Evolutionary conservation across 2,888 invertebrate species (phyloP).

Genomic region (Erynnis tages): DNA sequence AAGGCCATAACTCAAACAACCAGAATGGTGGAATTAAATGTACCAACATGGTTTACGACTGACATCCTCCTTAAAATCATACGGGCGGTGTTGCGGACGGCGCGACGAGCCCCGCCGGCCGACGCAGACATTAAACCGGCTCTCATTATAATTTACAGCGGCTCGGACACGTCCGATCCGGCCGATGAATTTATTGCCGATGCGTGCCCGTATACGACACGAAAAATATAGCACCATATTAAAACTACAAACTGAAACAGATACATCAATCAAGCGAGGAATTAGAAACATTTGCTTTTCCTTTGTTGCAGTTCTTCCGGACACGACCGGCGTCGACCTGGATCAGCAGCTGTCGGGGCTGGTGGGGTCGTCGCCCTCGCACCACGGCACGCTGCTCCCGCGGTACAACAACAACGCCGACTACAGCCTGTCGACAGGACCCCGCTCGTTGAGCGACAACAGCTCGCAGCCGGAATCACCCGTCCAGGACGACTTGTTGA

Average conservation of each 20-base stretch:
- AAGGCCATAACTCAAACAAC: conserved; percentile 60
- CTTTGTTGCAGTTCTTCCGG: conserved; percentile 85
- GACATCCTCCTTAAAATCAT: conserved; percentile 67
- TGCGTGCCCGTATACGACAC: conserved; percentile 54
- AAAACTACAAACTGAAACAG: conserved; percentile 48
- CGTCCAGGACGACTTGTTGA: conserved; percentile 88
- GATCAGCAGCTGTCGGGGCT: conserved; percentile 87
- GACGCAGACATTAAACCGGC: conserved; percentile 61
- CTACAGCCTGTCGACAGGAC: conserved; percentile 85
- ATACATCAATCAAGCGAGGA: conserved; percentile 14
- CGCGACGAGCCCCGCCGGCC: conserved; percentile 37
- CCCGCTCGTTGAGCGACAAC: conserved; percentile 90
- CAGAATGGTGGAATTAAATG: conserved; percentile 74
- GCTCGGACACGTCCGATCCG: conserved; percentile 63
- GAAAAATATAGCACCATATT: conserved; percentile 63
- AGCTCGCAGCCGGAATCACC: conserved; percentile 92
- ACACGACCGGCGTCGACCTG: conserved; percentile 87
- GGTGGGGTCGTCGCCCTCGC: conserved; percentile 80
- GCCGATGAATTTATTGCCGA: conserved; percentile 71
- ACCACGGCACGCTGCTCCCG: conserved; percentile 83
- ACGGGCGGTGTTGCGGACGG: conserved; percentile 35
- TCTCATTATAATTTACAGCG: conserved; percentile 77
- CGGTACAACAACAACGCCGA: conserved; percentile 85
- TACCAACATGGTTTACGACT: conserved; percentile 72
- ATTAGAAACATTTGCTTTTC: conserved; percentile 28